These are phyloP conservation scores for Zeugodacus cucurbitae DNA, from an alignment of 1,140 invertebrate species.

Conservation along the genomic window DNA sequence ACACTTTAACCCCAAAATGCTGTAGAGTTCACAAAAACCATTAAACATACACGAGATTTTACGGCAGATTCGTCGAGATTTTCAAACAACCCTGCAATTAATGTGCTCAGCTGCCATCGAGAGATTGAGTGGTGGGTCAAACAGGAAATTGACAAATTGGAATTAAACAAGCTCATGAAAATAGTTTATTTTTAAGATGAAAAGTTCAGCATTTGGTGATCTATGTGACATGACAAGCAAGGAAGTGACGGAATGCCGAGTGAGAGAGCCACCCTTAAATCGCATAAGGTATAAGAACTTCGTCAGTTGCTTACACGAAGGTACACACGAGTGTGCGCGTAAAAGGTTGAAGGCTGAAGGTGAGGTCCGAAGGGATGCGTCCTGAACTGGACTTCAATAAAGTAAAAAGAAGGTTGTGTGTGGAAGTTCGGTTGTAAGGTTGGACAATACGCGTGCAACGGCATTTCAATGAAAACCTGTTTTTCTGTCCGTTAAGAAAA, in stretches of 20 bases:
- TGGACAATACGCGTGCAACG: neutral
- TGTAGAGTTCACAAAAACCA: neutral
- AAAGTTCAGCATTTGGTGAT: conserved; percentile 3
- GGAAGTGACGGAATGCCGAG: neutral
- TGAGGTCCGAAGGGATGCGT: neutral
- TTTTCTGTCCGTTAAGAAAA: conserved; percentile 12
- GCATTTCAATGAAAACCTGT: conserved; percentile 20
- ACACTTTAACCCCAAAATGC: conserved; percentile 16
- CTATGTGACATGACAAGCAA: neutral
- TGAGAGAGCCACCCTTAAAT: neutral
- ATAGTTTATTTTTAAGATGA: conserved; percentile 1
- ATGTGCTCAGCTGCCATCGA: neutral
- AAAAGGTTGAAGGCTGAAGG: conserved; percentile 4
- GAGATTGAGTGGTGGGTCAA: neutral
- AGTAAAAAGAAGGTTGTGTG: neutral
- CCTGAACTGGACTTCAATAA: neutral
- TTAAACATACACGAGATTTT: conserved; percentile 6
- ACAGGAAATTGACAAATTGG: conserved; percentile 32
- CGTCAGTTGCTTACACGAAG: neutral
- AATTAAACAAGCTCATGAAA: conserved; percentile 25
- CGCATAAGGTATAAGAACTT: neutral
- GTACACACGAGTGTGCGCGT: neutral
- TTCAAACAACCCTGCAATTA: neutral
- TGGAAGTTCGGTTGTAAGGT: too few species aligned
- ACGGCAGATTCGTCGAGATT: neutral